These are phyloP conservation scores for Portunus trituberculatus DNA, from an alignment of 1,140 invertebrate genomes.

Conservation along the genomic window DNA sequence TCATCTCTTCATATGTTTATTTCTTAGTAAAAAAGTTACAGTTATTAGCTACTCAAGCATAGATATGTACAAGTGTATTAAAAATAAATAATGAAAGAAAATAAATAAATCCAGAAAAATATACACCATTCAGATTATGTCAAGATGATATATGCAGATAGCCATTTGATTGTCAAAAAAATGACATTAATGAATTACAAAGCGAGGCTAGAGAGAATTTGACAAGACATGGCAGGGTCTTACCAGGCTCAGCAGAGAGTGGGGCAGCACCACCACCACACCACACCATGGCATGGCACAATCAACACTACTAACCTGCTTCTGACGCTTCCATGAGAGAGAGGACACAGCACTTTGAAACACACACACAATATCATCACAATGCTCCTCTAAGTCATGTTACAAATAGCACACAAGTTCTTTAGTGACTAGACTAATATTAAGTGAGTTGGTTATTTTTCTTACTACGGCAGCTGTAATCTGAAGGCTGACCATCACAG, in stretches of 20 bases:
- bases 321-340: not conserved
- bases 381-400: not conserved
- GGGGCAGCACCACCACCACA: too few relatives aligned
- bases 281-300: not conserved
- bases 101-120: not conserved
- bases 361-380: not conserved
- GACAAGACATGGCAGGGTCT: not conserved
- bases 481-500: not conserved
- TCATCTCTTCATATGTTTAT: not conserved
- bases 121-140: conserved; percentile 14
- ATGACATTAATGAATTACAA: not conserved
- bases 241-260: not conserved
- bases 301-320: not conserved
- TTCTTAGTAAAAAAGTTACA: conserved; percentile 23
- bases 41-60: not conserved
- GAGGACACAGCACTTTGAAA: not conserved
- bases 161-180: not conserved
- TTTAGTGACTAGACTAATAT: not conserved
- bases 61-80: not conserved
- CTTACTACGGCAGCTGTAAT: too few relatives aligned
- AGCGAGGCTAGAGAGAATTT: not conserved
- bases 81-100: not conserved
- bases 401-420: not conserved
- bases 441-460: not conserved
- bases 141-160: not conserved